Conservation (phyloP, 2,888 invertebrate genomes). For the Tachina fera region DNA sequence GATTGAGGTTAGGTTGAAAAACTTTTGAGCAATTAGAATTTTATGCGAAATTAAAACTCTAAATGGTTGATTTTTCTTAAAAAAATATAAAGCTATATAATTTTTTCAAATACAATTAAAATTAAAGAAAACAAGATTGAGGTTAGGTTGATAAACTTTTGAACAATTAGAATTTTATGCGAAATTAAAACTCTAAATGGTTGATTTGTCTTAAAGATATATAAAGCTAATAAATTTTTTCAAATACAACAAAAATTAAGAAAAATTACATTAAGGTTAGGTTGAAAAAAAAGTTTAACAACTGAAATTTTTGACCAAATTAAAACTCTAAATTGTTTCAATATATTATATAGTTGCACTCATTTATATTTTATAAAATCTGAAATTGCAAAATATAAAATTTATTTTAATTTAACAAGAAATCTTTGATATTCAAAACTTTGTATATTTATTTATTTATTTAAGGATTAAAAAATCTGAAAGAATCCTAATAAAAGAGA, state of each 20-base stretch:
- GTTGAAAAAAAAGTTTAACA: neutral
- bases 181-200: neutral
- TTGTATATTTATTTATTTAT: too few species aligned
- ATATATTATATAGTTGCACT: too few species aligned
- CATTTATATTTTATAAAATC: too few species aligned
- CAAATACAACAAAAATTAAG: neutral
- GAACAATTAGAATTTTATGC: neutral
- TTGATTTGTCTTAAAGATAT: neutral
- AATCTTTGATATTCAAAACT: too few species aligned
- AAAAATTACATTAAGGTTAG: conserved; percentile 24
- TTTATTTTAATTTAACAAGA: too few species aligned
- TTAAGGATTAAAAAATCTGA: too few species aligned
- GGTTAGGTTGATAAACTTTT: conserved; percentile 21
- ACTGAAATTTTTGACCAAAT: neutral
- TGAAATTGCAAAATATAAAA: too few species aligned
- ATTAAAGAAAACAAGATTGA: neutral
- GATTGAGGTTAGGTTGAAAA: conserved; percentile 36
- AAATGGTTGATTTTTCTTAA: neutral
- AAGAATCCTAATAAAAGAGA: neutral
- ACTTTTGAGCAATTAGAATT: neutral
- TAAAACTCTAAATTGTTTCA: too few species aligned
- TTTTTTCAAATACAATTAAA: neutral
- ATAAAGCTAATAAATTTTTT: neutral
- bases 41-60: neutral
- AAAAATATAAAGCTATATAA: too few species aligned